Percentiles rank a stretch among this genome's conserved stretches.
Evolutionary conservation across 1,140 invertebrate genomes (phyloP).

Genomic region (Sesamia nonagrioides): DNA sequence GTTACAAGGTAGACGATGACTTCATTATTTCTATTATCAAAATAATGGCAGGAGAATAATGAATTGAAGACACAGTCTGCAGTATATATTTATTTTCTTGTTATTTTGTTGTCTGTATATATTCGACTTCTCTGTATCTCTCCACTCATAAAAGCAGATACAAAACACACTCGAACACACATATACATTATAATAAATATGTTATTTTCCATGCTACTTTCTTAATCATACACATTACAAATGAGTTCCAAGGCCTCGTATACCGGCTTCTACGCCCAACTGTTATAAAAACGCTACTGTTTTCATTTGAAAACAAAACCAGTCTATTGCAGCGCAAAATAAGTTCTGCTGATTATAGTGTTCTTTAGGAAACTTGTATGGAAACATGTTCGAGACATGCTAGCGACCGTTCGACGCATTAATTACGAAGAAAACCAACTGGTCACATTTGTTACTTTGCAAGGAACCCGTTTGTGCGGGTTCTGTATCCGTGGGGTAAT

Average conservation of each 20-base stretch:
- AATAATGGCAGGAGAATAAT: no score
- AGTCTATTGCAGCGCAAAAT: not conserved
- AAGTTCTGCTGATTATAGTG: conserved; percentile 27
- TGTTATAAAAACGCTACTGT: conserved; percentile 43
- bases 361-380: conserved; percentile 1
- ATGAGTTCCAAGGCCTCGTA: not conserved
- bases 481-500: no score
- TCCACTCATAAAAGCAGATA: not conserved
- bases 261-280: conserved; percentile 27
- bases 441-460: not conserved
- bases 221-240: conserved; percentile 30
- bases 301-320: conserved; percentile 20
- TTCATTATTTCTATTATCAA: no score
- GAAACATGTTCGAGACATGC: not conserved
- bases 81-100: no score
- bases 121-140: not conserved
- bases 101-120: not conserved
- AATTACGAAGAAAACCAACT: conserved; percentile 5
- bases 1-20: no score
- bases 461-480: no score
- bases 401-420: not conserved
- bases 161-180: not conserved
- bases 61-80: no score
- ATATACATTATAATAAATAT: no score
- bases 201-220: conserved; percentile 24